Evolutionary conservation across 2,888 invertebrate genomes (phyloP).

Genomic region (Spialia ferax): DNA sequence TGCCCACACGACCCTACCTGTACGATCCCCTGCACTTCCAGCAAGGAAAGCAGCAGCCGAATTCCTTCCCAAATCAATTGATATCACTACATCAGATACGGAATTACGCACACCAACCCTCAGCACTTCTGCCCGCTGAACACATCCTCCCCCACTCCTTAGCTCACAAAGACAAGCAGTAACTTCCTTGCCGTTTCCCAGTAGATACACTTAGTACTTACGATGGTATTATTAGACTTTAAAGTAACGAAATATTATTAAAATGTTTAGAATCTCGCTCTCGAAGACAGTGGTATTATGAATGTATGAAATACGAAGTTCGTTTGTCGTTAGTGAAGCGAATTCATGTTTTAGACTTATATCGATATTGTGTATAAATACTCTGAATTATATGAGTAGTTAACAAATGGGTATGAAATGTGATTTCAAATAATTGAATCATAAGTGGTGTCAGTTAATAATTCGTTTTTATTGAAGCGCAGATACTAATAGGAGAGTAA

Average conservation of each 20-base stretch:
- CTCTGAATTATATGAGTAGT: slow-evolving; percentile 78
- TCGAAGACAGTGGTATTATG: slow-evolving; percentile 79
- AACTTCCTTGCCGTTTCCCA: slow-evolving; percentile 64
- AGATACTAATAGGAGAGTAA: slow-evolving; percentile 39
- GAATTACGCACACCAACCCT: slow-evolving; percentile 97
- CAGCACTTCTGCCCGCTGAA: slow-evolving; percentile 90
- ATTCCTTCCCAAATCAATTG: slow-evolving; percentile 96
- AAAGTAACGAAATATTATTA: slow-evolving; percentile 76
- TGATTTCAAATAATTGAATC: slow-evolving; percentile 62
- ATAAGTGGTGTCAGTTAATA: slow-evolving; percentile 51
- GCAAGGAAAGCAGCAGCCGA: slow-evolving; percentile 88
- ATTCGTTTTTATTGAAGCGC: slow-evolving; percentile 59
- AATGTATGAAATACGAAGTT: slow-evolving; percentile 72
- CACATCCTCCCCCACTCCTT: slow-evolving; percentile 87
- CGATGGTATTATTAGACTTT: slow-evolving; percentile 84
- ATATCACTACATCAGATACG: slow-evolving; percentile 98
- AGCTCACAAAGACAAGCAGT: slow-evolving; percentile 85
- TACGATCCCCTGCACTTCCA: slow-evolving; percentile 98
- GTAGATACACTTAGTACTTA: slow-evolving; percentile 78
- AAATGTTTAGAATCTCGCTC: slow-evolving; percentile 83
- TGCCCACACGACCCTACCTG: slow-evolving; percentile 93
- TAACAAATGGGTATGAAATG: slow-evolving; percentile 73
- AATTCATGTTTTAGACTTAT: slow-evolving; percentile 79
- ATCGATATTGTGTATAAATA: slow-evolving; percentile 77
- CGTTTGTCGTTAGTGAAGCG: slow-evolving; percentile 72